A percentile compares a stretch with the other conserved stretches of the same genome.
phyloP scores from a whole-genome alignment of 2,113 vertebrate genomes.

The Oreochromis niloticus region DNA sequence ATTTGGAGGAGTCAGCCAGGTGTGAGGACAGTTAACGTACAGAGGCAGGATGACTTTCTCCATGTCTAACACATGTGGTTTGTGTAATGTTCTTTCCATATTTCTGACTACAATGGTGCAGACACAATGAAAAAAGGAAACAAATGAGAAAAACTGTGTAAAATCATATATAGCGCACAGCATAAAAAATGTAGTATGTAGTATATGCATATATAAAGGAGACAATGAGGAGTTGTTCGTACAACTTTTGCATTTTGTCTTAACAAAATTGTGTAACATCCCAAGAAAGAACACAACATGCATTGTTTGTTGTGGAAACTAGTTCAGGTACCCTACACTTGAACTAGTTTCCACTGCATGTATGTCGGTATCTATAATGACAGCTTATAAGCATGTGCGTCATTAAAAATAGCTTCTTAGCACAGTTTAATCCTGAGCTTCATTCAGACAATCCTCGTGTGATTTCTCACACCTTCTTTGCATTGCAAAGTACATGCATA shows the following conservation, averaged over 20 bases:
- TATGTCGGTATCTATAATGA: conserved; percentile 1
- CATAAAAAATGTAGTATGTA: neutral
- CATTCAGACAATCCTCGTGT: conserved; percentile 3
- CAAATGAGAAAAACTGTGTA: neutral
- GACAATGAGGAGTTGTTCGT: neutral
- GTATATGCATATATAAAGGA: neutral
- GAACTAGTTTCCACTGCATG: neutral
- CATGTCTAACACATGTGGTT: neutral
- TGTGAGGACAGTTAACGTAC: conserved; percentile 14
- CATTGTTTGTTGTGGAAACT: neutral
- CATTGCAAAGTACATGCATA: conserved; percentile 21
- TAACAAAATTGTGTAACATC: neutral
- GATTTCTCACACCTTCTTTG: conserved; percentile 28
- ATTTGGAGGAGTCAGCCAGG: conserved; percentile 37
- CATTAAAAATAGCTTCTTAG: conserved; percentile 29
- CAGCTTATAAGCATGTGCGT: conserved; percentile 9
- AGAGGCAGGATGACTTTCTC: neutral
- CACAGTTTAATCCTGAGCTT: neutral
- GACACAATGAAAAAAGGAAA: neutral
- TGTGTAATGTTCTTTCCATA: neutral
- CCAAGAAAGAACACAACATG: neutral
- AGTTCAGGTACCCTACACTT: neutral
- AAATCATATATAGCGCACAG: neutral
- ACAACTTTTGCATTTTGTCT: neutral
- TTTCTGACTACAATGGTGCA: neutral